Evolutionary conservation across 2,888 invertebrate genomes (phyloP).

Genomic region (Spisula subtruncata): DNA sequence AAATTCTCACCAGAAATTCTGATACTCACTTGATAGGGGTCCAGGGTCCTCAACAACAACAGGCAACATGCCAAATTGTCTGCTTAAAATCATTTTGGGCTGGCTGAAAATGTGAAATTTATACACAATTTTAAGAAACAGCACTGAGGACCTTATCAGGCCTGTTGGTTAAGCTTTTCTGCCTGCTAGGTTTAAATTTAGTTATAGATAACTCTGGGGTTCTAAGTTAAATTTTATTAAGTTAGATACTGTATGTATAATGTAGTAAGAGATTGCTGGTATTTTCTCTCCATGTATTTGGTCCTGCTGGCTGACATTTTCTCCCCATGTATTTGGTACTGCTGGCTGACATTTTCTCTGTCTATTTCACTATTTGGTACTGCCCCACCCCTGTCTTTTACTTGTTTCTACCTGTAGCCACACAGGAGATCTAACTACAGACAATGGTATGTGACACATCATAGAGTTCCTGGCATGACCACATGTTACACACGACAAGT

Average conservation of each 20-base stretch:
- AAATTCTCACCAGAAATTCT: not conserved
- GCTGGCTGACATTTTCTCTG: not conserved
- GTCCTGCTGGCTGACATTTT: not conserved
- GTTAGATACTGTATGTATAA: not conserved
- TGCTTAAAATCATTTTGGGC: no score
- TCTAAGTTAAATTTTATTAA: not conserved
- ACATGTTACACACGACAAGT: not conserved
- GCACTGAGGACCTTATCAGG: no score
- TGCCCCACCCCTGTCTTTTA: slow-evolving; percentile 64
- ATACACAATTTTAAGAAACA: no score
- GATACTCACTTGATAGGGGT: not conserved
- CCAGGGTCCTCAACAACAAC: no score
- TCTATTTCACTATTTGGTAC: slow-evolving; percentile 33
- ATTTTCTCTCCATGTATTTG: no score
- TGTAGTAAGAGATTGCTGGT: not conserved
- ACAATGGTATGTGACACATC: slow-evolving; percentile 61
- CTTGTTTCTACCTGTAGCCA: slow-evolving; percentile 49
- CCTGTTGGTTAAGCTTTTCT: no score
- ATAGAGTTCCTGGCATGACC: not conserved
- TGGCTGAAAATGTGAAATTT: no score
- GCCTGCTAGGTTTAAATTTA: no score
- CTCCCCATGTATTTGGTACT: no score
- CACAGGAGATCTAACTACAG: slow-evolving; percentile 50
- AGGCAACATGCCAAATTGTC: no score
- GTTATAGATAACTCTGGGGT: no score